Evolutionary conservation across 2,888 invertebrate species (phyloP), one percentile per base, ranked within the genome.

Genomic region (Resseliella maxima): DNA sequence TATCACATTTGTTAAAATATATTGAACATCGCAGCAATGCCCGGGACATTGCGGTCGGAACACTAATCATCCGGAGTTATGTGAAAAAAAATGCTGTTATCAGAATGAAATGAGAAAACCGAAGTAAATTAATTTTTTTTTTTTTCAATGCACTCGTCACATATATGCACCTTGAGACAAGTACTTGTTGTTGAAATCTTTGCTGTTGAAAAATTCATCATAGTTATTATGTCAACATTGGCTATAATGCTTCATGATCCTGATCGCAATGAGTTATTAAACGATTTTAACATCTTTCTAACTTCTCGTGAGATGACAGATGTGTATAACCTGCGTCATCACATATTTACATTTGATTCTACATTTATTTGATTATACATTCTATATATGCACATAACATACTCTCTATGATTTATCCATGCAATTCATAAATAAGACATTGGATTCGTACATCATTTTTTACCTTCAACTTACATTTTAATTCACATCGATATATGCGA

Each of bases 1-100:
- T 72, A 72, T 72, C 72, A 72, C 35, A 72, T 72, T 72, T 72
- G 72, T 31, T 72, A 35, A 72, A 72, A 72, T 72, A 72, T 72
- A n/a, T 72, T 72, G 72, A 35, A 35, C 72, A 72, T 72, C 46
- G 72, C 72, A n/a, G n/a, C n/a, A 21, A 31, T 3, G 15, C 2
- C 35, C 27, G 72, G 15, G 72, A 15, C 72, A n/a, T n/a, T 50
- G 46, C 46, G 46, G 46, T 50, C 12, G 24, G 31, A 15, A n/a
- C 72, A 35, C 31, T 31, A 72, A 31, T 72, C 72, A 72, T 27
- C 31, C 35, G 18, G 24, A 31, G 31, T 31, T 31, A 72, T 72
- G 31, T 72, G 59, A 59, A 59, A 24, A 24, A 59, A 59, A 24
- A 59, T 59, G 24, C 3, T 24, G 59, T 27, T 59, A 5, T 59